phyloP scores from a whole-genome alignment of 2,888 invertebrate genomes.

The Dasysyrphus albostriatus region DNA sequence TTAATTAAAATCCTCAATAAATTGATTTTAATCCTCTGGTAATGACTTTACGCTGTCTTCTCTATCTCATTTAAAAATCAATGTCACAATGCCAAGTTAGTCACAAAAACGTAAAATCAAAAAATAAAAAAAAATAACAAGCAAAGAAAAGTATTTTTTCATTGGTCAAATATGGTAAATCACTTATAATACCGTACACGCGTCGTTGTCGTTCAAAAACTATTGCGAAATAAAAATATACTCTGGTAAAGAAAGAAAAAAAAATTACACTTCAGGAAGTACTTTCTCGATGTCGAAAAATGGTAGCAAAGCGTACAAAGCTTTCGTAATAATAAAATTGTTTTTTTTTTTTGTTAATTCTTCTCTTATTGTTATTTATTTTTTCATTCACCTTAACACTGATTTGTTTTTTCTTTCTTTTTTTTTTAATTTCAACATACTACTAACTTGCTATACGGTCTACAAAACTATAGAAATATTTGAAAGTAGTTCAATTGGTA shows the following conservation, averaged over 20 bases:
- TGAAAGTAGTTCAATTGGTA: constrained; percentile 74
- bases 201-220: constrained; percentile 14
- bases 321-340: constrained; percentile 64
- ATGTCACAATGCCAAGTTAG: constrained; percentile 47
- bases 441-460: constrained; percentile 5
- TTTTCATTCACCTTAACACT: constrained; percentile 75
- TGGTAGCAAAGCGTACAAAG: constrained; percentile 31
- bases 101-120: constrained; percentile 13
- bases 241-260: constrained; percentile 38
- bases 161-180: constrained; percentile 61
- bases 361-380: constrained; percentile 26
- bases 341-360: constrained; percentile 19
- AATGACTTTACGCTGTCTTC: constrained; percentile 3
- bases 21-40: constrained; percentile 33
- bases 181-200: constrained; percentile 67
- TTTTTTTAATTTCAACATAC: constrained; percentile 55
- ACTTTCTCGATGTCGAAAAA: constrained; percentile 69
- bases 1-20: constrained; percentile 21
- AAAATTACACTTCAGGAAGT: constrained; percentile 51
- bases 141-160: constrained; percentile 9
- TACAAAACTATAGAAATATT: constrained; percentile 49
- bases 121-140: background rate
- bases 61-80: background rate
- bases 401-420: constrained; percentile 44
- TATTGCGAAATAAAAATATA: constrained; percentile 16